Percentiles rank a stretch among this genome's conserved stretches.
phyloP scores from a whole-genome alignment of 2,888 invertebrate species.

The Ecdyonurus torrentis region DNA sequence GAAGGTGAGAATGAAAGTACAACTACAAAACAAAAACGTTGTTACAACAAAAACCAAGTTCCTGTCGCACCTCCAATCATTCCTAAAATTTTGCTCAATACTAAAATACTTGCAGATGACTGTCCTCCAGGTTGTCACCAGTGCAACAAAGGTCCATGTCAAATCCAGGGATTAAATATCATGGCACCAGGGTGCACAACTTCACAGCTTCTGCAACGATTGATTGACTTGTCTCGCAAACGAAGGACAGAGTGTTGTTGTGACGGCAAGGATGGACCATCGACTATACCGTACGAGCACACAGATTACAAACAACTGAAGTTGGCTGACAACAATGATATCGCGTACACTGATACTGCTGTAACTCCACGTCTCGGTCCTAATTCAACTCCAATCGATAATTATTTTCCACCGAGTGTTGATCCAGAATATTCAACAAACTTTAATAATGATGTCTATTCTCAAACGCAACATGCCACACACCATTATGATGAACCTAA shows the following conservation, averaged over 20 bases:
- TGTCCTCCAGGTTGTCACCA: neutral
- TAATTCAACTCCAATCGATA: neutral
- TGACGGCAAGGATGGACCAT: neutral
- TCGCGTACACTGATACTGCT: too few species aligned
- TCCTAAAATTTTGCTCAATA: neutral
- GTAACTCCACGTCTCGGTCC: too few species aligned
- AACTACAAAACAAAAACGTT: neutral
- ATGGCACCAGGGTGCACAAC: neutral
- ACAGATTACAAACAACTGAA: too few species aligned
- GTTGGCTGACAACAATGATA: too few species aligned
- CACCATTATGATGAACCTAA: too few species aligned
- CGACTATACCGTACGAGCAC: too few species aligned
- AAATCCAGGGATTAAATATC: neutral
- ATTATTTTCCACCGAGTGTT: too few species aligned
- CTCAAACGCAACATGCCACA: too few species aligned
- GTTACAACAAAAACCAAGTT: neutral
- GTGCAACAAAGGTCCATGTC: neutral
- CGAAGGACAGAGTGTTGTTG: neutral
- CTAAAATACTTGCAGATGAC: neutral
- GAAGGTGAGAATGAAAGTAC: neutral
- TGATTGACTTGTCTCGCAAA: neutral
- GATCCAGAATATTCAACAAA: too few species aligned
- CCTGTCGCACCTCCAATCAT: neutral
- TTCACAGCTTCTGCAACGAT: neutral
- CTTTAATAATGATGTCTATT: too few species aligned